Percentiles rank a stretch among this genome's conserved stretches.
phyloP scores from a whole-genome alignment of 2,888 invertebrate genomes.

The Hirtodrosophila alboralis region DNA sequence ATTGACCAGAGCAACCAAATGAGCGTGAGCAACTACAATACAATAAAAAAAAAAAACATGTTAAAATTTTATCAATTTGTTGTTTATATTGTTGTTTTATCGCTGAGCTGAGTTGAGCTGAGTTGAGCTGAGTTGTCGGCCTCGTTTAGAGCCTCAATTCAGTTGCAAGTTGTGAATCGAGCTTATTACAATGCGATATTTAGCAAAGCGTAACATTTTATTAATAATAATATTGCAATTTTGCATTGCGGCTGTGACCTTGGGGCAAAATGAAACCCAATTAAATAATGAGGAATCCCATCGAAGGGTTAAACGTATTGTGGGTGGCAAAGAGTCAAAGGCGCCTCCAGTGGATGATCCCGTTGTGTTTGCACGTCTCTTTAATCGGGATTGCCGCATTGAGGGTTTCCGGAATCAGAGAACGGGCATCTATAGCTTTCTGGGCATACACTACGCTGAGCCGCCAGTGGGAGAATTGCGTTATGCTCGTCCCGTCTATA shows the following conservation, averaged over 20 bases:
- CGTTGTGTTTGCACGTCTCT: conserved; percentile 87
- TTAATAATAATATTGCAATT: conserved; percentile 20
- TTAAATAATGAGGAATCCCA: conserved; percentile 21
- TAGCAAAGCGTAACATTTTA: conserved; percentile 54
- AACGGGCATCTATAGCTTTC: conserved; percentile 88
- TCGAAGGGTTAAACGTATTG: conserved; percentile 85
- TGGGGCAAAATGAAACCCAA: conserved; percentile 16
- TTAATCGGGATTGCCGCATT: conserved; percentile 87
- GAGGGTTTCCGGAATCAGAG: conserved; percentile 87
- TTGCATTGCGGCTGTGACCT: conserved; percentile 29
- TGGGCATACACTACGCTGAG: conserved; percentile 89
- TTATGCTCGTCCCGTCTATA: conserved; percentile 86
- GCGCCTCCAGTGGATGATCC: conserved; percentile 90
- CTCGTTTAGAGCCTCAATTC: conserved; percentile 44
- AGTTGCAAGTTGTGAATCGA: conserved; percentile 64
- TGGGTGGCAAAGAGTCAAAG: conserved; percentile 88
- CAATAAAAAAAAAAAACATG: conserved; percentile 5
- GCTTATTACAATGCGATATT: conserved; percentile 55
- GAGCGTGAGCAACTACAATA: conserved; percentile 44
- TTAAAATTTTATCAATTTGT: conserved; percentile 32
- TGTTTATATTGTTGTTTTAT: conserved; percentile 20
- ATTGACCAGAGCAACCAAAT: conserved; percentile 17
- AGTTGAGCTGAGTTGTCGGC: conserved; percentile 55
- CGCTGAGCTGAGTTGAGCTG: too few species aligned
- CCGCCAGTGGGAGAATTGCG: conserved; percentile 86